Evolutionary conservation across 2,888 invertebrate species (phyloP).

Genomic region (Helobdella robusta): DNA sequence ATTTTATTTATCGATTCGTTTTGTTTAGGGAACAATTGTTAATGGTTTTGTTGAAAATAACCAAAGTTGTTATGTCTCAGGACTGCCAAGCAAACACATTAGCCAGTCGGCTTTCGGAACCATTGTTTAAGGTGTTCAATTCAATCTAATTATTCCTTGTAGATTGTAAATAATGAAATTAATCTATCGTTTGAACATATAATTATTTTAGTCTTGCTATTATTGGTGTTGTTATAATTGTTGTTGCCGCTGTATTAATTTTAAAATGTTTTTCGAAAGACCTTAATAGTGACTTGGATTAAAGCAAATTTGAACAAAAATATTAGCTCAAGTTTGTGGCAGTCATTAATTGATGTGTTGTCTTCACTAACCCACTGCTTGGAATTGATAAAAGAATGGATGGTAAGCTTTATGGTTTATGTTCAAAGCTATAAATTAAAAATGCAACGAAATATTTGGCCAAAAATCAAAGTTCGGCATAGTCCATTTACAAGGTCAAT

Average conservation of each 20-base stretch:
- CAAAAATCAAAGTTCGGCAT: no score
- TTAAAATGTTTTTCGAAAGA: no score
- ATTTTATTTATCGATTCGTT: neutral
- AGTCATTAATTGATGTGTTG: constrained; percentile 76
- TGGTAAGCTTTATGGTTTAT: constrained; percentile 63
- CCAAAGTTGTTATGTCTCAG: constrained; percentile 70
- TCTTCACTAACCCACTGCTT: constrained; percentile 84
- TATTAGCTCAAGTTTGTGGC: constrained; percentile 80
- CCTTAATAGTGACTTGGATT: constrained; percentile 93
- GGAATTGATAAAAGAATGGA: constrained; percentile 89
- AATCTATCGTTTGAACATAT: no score
- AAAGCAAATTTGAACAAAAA: constrained; percentile 88
- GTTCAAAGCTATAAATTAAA: no score
- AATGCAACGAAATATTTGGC: no score
- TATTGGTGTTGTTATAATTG: no score
- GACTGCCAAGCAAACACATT: constrained; percentile 60
- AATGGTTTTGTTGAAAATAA: constrained; percentile 77
- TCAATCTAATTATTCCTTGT: neutral
- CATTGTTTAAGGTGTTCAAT: constrained; percentile 49
- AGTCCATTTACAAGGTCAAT: no score
- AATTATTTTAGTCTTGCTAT: no score
- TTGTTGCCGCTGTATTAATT: no score
- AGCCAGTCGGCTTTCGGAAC: constrained; percentile 50
- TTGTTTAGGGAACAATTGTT: constrained; percentile 69
- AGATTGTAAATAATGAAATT: no score